Base-by-base conservation (phyloP, 2,888 invertebrate species). In the Callyntrura guangdongensis region DNA sequence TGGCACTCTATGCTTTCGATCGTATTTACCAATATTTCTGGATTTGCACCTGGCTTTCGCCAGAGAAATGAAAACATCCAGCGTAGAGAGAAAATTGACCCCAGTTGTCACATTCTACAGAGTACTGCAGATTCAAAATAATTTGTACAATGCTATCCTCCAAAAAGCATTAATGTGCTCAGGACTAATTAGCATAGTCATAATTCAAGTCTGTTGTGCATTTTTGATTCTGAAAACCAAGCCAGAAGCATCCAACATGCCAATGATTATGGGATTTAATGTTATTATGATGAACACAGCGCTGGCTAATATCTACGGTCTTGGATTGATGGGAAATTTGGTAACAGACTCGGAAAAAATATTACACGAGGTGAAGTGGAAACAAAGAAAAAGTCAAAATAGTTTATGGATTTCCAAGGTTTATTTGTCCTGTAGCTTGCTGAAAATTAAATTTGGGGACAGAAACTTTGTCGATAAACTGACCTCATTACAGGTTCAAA, bases 71-170 rank as follows among this genome's bases (percentile, higher is more conserved):
- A 56, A 56, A 56, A 56, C 17, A 14, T 56, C 56, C 14, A 2
- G 8, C 1, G 2, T 56, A 8, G 56, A 14, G 17, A 17, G 56
- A 56, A 56, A 56, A 8, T 8, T 5, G 17, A 17, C 14, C n/a
- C 2, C 1, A 17, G 14, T 17, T 17, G n/a, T 56, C 8, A 56
- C 14, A n/a, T 56, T 56, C 9, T 47, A 92, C 92, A 92, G 56
- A 17, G 9, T 8, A n/a, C 14, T 17, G n/a, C 56, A 56, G 8
- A 2, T 56, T 2, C 14, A n/a, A 14, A 56, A 56, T 17, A 14
- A 8, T n/a, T n/a, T 14, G 17, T 56, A n/a, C 8, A 56, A 56
- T 56, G 4, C 2, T 4, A 56, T 56, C 2, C 56, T 4, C 8
- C 56, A 56, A 56, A 56, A 56, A 56, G 56, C 9, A 3, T 8